A percentile compares a stretch with the other conserved stretches of the same genome.
Evolutionary conservation across 1,140 invertebrate species (phyloP).

Genomic region (Drosophila repletoides): DNA sequence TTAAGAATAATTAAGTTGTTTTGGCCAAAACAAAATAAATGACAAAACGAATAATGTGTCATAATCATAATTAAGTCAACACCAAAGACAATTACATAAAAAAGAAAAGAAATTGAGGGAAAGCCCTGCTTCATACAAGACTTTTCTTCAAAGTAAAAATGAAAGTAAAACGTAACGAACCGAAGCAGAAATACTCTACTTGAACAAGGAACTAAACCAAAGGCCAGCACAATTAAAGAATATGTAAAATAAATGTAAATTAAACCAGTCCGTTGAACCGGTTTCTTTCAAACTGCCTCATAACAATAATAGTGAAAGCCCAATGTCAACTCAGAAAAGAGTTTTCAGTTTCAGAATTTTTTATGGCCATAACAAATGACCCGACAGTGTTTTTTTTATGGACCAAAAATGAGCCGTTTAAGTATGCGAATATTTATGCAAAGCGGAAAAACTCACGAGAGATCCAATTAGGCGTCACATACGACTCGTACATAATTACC

Average conservation of each 20-base stretch:
- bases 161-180: constrained; percentile 2
- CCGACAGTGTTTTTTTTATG: not conserved
- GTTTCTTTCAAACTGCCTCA: constrained; percentile 6
- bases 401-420: not conserved
- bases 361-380: not conserved
- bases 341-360: not conserved
- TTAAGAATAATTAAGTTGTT: constrained; percentile 20
- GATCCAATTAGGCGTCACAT: constrained; percentile 14
- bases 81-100: constrained; percentile 58
- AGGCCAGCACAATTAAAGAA: constrained; percentile 4
- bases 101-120: constrained; percentile 20
- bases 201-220: not conserved
- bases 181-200: constrained; percentile 24
- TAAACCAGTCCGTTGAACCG: constrained; percentile 18
- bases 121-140: constrained; percentile 13
- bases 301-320: constrained; percentile 19
- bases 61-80: constrained; percentile 31
- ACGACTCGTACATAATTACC: not conserved
- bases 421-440: constrained; percentile 18
- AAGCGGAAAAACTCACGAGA: not conserved
- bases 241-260: constrained; percentile 23
- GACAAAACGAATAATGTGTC: constrained; percentile 18
- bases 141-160: constrained; percentile 42
- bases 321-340: constrained; percentile 5
- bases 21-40: not conserved